Base-by-base conservation (phyloP, 2,888 invertebrate genomes). In the Xanthia icteritia region DNA sequence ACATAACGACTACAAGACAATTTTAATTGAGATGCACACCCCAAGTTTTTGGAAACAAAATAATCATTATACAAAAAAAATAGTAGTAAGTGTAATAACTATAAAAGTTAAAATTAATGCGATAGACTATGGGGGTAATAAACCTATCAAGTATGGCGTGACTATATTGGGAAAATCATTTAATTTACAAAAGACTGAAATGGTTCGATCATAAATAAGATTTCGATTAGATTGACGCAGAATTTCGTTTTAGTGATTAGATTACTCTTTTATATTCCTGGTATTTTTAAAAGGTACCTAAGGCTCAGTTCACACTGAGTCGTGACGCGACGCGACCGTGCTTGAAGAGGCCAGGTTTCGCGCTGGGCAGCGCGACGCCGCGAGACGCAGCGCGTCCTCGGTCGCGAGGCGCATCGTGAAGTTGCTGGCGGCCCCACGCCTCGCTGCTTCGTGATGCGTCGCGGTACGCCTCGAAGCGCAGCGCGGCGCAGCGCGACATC, bases 71-170 rank as follows among this genome's bases (percentile, higher is more conserved):
- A 56, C 11, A 11, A 42, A 66, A 11, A 63, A 61, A 13, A 11
- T n/a, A 9, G n/a, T 48, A 75, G 36, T 51, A 17, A n/a, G 2
- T 68, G 13, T 9, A 51, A 54, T 60, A 69, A 67, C 69, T 20
- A 58, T 81, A 60, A 85, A 72, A 63, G 31, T 54, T 73, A 8
- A 27, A 23, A 48, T 69, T 45, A 66, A 83, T 81, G 56, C 13
- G 0, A 48, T 11, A 42, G 58, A 61, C 70, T 67, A 31, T 54
- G 27, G 67, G 56, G 85, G 77, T 31, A n/a, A 71, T 56, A 64
- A 77, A 82, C 83, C 48, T 63, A 71, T 82, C 27, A 81, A 66
- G 17, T 45, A 71, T 67, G 48, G 67, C 60, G 70, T 77, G 73
- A 23, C 58, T 67, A 17, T 58, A 82, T 60, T 61, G n/a, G 36